Conservation (phyloP, 2,888 invertebrate genomes). For the Neoitamus cyanurus region DNA sequence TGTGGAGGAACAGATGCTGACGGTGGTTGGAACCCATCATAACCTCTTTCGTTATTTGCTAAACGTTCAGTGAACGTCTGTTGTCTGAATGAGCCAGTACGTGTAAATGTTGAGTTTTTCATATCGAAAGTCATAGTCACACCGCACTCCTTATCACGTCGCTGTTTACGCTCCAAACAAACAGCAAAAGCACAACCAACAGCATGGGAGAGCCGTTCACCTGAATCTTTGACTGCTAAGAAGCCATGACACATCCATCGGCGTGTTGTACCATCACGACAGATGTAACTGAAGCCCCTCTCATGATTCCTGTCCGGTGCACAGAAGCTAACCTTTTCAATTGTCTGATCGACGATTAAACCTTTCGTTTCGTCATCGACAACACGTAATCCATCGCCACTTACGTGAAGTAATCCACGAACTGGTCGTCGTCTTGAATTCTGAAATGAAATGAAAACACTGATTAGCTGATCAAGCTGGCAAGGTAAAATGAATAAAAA, state of each 20-base stretch:
- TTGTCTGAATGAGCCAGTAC: constrained; percentile 92
- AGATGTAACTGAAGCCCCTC: constrained; percentile 97
- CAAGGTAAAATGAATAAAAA: constrained; percentile 40
- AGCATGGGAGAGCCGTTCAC: constrained; percentile 97
- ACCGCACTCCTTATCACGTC: constrained; percentile 95
- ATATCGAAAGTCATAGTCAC: constrained; percentile 93
- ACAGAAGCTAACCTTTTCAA: constrained; percentile 99
- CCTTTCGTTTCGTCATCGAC: constrained; percentile 99
- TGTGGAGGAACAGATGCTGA: constrained; percentile 67
- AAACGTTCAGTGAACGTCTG: constrained; percentile 83
- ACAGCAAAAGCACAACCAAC: constrained; percentile 99
- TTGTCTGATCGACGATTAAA: constrained; percentile 98
- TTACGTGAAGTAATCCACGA: constrained; percentile 89
- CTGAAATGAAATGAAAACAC: constrained; percentile 68
- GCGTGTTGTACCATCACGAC: constrained; percentile 97
- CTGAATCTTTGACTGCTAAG: constrained; percentile 93
- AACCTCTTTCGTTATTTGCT: constrained; percentile 68
- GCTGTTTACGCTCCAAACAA: constrained; percentile 96
- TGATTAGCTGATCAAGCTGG: background rate
- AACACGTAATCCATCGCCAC: constrained; percentile 95
- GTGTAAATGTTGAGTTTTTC: constrained; percentile 90
- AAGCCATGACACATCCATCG: constrained; percentile 99
- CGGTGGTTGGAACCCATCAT: constrained; percentile 58
- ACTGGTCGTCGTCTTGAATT: constrained; percentile 89
- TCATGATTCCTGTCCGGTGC: constrained; percentile 98